These are phyloP conservation scores for Sturnira hondurensis DNA, from an alignment of 2,113 vertebrate species.

Conservation along the genomic window DNA sequence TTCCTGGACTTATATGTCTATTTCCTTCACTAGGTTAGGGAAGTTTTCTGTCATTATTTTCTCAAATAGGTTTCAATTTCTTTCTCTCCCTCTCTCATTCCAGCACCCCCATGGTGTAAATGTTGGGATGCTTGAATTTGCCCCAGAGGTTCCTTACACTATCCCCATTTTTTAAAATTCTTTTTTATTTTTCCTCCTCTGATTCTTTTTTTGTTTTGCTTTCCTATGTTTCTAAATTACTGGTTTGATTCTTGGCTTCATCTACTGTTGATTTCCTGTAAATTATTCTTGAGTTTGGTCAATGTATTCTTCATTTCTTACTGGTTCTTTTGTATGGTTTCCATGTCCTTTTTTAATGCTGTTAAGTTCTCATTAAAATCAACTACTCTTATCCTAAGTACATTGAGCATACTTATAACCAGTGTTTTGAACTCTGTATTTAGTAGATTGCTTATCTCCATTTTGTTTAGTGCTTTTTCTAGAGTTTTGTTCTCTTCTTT, in stretches of 20 bases:
- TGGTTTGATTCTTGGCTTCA: background rate
- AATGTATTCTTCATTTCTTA: background rate
- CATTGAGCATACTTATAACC: background rate
- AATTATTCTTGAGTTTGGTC: background rate
- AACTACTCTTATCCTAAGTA: background rate
- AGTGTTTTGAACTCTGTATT: background rate
- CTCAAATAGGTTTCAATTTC: background rate
- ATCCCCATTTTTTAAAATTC: background rate
- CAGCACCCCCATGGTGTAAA: background rate
- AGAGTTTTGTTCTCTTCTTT: background rate
- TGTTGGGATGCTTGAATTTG: background rate
- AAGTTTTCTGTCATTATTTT: background rate
- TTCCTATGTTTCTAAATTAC: background rate
- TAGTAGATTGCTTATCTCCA: background rate
- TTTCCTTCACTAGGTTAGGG: background rate
- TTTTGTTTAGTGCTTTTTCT: background rate
- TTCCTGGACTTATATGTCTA: background rate
- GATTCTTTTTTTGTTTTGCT: background rate
- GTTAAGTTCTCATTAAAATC: background rate
- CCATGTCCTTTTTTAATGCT: background rate
- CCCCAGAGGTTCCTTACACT: background rate
- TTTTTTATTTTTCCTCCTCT: background rate
- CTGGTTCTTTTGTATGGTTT: background rate
- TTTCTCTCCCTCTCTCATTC: background rate
- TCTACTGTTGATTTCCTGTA: background rate